Evolutionary conservation across 2,113 vertebrate genomes (phyloP).

Genomic region (Calypte anna): DNA sequence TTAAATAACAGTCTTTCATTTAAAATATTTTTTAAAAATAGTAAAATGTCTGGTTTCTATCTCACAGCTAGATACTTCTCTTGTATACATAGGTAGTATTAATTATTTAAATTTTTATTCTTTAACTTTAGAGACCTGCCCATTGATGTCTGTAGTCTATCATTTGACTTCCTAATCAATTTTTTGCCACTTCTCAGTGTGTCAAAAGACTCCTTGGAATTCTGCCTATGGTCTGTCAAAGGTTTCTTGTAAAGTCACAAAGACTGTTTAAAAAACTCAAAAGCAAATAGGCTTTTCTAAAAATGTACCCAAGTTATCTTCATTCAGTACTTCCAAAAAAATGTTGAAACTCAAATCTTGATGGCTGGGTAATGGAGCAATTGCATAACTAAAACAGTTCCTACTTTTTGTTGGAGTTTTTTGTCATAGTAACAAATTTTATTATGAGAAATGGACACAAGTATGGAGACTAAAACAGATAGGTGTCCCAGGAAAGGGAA

Average conservation of each 20-base stretch:
- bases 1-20: background rate
- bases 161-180: background rate
- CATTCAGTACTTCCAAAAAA: background rate
- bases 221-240: background rate
- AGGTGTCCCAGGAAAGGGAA: background rate
- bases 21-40: background rate
- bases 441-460: background rate
- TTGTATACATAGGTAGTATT: background rate
- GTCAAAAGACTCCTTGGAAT: background rate
- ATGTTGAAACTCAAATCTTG: slow-evolving; percentile 10
- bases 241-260: background rate
- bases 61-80: background rate
- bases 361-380: slow-evolving; percentile 19
- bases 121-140: background rate
- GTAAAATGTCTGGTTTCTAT: background rate
- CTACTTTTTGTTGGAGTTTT: background rate
- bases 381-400: background rate
- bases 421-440: slow-evolving; percentile 6
- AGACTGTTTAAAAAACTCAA: background rate
- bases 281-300: slow-evolving; percentile 23
- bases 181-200: background rate
- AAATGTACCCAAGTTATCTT: slow-evolving; percentile 19
- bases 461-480: background rate
- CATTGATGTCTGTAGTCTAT: background rate
- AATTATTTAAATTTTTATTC: background rate